Evolutionary conservation across 2,797 vertebrate genomes (phyloP).

Genomic region (Eulemur mongoz): DNA sequence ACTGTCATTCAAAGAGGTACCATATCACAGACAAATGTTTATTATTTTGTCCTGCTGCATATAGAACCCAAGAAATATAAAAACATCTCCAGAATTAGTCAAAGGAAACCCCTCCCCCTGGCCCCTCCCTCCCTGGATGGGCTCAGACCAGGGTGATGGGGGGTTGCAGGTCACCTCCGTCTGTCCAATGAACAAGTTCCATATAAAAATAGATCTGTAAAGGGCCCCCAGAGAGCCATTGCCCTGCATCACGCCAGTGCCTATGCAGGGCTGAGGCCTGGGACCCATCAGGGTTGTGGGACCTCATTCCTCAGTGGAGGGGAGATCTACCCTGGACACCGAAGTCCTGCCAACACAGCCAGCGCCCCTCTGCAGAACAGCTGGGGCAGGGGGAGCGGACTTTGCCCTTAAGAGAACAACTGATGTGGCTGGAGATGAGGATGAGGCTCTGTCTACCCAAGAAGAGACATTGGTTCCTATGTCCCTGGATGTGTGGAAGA

Average conservation of each 20-base stretch:
- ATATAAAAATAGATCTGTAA: conserved; percentile 79
- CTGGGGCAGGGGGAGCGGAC: not conserved
- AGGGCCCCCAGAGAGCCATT: not conserved
- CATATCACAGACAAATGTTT: conserved; percentile 69
- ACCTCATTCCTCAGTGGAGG: conserved; percentile 60
- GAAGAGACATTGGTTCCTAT: not conserved
- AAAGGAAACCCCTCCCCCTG: conserved; percentile 5
- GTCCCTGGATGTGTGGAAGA: not conserved
- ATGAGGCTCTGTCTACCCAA: not conserved
- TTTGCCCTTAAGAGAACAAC: not conserved
- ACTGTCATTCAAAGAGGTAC: not conserved
- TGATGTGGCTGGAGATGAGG: not conserved
- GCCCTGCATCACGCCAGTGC: not conserved
- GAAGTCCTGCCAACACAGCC: conserved; percentile 52
- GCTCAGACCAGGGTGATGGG: not conserved
- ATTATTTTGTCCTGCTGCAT: conserved; percentile 69
- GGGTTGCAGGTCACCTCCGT: conserved; percentile 3
- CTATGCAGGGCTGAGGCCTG: conserved; percentile 24
- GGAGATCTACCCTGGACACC: conserved; percentile 75
- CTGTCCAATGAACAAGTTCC: conserved; percentile 47
- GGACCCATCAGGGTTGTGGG: conserved; percentile 41
- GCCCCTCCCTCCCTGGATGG: conserved; percentile 39
- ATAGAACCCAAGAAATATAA: conserved; percentile 71
- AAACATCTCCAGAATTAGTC: conserved; percentile 62
- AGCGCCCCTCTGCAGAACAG: not conserved